Evolutionary conservation across 2,888 invertebrate genomes (phyloP).

Genomic region (Drosophila aldrichi): DNA sequence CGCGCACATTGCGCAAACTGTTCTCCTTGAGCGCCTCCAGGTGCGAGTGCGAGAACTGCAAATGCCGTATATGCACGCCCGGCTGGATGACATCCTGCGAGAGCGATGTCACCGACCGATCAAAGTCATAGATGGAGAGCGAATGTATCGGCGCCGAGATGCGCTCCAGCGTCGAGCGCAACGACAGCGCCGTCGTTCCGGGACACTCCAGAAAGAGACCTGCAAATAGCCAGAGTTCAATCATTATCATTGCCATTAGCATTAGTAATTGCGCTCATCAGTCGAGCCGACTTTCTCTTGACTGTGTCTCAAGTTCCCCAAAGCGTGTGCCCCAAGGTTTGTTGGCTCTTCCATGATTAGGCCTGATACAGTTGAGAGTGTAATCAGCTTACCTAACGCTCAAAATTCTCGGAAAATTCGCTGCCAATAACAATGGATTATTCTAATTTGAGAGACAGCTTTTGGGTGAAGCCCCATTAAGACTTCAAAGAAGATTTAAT

Average conservation of each 20-base stretch:
- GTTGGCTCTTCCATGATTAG: neutral
- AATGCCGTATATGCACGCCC: conserved; percentile 89
- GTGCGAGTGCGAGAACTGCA: conserved; percentile 92
- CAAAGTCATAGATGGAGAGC: conserved; percentile 94
- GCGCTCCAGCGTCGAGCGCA: conserved; percentile 90
- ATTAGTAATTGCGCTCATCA: neutral
- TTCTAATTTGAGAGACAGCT: neutral
- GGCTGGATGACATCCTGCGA: conserved; percentile 91
- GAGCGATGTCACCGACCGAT: conserved; percentile 91
- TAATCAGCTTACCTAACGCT: neutral
- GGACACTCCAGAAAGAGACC: conserved; percentile 95
- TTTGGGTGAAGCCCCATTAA: neutral
- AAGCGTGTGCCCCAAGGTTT: neutral
- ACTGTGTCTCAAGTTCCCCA: neutral
- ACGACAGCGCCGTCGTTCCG: conserved; percentile 91
- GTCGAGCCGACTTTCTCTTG: neutral
- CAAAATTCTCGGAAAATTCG: neutral
- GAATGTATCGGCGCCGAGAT: conserved; percentile 91
- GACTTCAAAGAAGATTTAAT: neutral
- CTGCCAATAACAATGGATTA: conserved; percentile 1
- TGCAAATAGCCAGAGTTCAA: conserved; percentile 76
- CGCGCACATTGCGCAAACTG: conserved; percentile 89
- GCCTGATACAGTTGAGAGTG: too few species aligned
- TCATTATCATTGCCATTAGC: neutral
- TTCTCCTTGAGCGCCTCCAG: conserved; percentile 91